Evolutionary conservation across 2,113 vertebrate species (phyloP).

Genomic region (Cacatua alba): DNA sequence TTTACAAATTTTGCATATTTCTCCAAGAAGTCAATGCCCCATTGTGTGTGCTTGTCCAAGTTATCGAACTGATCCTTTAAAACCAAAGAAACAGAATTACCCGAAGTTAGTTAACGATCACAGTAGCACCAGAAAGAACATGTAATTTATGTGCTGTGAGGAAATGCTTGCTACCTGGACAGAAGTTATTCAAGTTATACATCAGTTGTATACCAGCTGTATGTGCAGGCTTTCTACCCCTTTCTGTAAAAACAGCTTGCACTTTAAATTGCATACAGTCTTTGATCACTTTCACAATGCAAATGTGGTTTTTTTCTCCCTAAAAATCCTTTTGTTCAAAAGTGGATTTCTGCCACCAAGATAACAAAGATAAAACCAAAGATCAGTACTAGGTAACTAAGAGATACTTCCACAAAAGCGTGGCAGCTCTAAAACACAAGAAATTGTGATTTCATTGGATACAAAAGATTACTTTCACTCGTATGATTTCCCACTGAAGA

Average conservation of each 20-base stretch:
- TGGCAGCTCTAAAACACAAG: neutral
- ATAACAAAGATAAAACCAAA: neutral
- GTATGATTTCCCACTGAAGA: neutral
- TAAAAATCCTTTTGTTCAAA: neutral
- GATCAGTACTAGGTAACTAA: neutral
- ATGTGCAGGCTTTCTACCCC: neutral
- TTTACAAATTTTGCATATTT: constrained; percentile 98
- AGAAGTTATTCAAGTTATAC: neutral
- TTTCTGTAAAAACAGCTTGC: neutral
- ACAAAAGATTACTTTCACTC: neutral
- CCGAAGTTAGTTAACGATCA: neutral
- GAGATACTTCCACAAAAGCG: neutral
- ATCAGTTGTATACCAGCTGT: neutral
- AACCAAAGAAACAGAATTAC: constrained; percentile 50
- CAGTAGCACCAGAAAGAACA: neutral
- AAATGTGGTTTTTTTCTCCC: neutral
- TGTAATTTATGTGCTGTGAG: neutral
- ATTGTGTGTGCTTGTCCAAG: constrained; percentile 97
- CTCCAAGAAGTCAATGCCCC: constrained; percentile 98
- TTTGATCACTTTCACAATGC: neutral
- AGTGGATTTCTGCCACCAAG: neutral
- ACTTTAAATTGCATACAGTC: neutral
- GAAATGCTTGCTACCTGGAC: neutral
- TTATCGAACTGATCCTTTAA: constrained; percentile 98
- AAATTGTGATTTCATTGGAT: neutral